Evolutionary conservation across 2,888 invertebrate species (phyloP).

Genomic region (Latrodectus elegans): DNA sequence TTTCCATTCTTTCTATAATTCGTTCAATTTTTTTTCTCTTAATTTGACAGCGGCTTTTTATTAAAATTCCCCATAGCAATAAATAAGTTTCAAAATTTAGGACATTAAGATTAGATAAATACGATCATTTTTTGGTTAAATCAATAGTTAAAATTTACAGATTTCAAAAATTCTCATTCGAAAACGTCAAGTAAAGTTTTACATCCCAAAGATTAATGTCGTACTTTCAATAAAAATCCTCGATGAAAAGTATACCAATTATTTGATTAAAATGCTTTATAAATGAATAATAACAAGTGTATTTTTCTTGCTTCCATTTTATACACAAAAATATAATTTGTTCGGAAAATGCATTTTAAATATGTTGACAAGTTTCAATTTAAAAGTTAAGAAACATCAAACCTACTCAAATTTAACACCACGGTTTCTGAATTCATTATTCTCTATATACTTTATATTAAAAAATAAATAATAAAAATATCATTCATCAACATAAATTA

Average conservation of each 20-base stretch:
- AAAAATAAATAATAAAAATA: not conserved
- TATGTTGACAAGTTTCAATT: no score
- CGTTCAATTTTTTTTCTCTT: no score
- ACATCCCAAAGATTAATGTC: not conserved
- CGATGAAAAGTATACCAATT: not conserved
- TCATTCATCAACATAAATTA: not conserved
- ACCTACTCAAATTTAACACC: slow-evolving; percentile 56
- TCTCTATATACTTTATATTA: not conserved
- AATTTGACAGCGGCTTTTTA: no score
- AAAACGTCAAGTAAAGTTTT: no score
- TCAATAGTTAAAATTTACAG: no score
- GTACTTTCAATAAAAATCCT: not conserved
- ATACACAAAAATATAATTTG: not conserved
- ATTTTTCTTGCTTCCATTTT: no score
- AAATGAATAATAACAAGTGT: not conserved
- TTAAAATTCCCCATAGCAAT: no score
- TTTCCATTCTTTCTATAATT: no score
- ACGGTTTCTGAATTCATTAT: slow-evolving; percentile 46
- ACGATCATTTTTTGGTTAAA: no score
- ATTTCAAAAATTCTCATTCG: no score
- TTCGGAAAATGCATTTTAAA: not conserved
- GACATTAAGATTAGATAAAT: no score
- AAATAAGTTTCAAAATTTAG: no score
- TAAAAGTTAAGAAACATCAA: not conserved
- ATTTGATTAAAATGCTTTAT: not conserved